phyloP scores from a whole-genome alignment of 2,113 vertebrate genomes.

The Sprattus sprattus region DNA sequence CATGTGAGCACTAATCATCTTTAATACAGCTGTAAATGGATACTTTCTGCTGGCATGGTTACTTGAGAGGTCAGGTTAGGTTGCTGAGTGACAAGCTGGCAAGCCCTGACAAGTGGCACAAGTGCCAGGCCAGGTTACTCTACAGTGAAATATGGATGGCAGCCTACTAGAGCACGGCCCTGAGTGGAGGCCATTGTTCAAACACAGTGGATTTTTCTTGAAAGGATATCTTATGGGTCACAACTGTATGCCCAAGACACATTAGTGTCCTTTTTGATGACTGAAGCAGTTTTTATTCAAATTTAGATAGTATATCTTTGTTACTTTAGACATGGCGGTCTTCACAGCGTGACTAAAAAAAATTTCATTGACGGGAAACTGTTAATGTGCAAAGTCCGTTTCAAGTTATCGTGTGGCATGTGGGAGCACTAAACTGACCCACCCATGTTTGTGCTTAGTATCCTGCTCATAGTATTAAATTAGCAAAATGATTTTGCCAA shows the following conservation, averaged over 20 bases:
- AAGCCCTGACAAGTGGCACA: too few species aligned
- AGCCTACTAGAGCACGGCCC: neutral
- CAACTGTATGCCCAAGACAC: neutral
- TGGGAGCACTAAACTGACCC: too few species aligned
- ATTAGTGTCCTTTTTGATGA: neutral
- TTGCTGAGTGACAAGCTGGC: neutral
- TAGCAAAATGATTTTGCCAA: too few species aligned
- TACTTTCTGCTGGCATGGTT: too few species aligned
- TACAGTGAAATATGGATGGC: neutral
- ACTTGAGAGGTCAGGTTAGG: neutral
- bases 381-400: too few species aligned
- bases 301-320: neutral
- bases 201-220: neutral
- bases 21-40: too few species aligned
- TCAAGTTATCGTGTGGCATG: too few species aligned
- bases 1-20: too few species aligned
- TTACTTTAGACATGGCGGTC: neutral
- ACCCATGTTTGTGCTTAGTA: too few species aligned
- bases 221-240: too few species aligned
- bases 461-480: too few species aligned
- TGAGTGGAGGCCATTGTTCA: neutral
- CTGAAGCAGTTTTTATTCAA: neutral
- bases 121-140: neutral
- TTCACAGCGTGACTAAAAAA: neutral
- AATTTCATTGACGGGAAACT: too few species aligned